Percentiles rank a stretch among this genome's conserved stretches.
These are phyloP conservation scores for Leptopilina boulardi DNA, from an alignment of 1,140 invertebrate species.

Conservation along the genomic window DNA sequence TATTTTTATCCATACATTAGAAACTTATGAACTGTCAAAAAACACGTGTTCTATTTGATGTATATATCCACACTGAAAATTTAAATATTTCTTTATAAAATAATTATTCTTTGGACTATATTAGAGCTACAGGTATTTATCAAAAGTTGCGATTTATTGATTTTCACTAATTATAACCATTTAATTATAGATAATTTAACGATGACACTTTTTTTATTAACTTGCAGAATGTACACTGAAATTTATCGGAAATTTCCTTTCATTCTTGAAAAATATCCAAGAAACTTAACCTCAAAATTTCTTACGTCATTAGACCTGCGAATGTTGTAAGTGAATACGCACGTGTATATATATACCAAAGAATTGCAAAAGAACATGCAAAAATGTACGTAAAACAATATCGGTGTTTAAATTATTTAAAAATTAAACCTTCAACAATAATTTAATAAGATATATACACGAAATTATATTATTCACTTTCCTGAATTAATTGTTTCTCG, in stretches of 20 bases:
- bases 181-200: too few relatives aligned
- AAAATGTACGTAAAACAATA: constrained; percentile 12
- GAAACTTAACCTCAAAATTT: constrained; percentile 14
- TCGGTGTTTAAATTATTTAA: constrained; percentile 11
- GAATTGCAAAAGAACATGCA: constrained; percentile 5
- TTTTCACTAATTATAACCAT: too few relatives aligned
- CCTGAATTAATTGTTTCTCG: neutral
- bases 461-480: too few relatives aligned
- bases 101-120: too few relatives aligned
- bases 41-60: neutral
- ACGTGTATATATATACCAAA: neutral
- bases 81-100: too few relatives aligned
- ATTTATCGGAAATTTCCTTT: neutral
- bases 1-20: too few relatives aligned
- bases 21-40: neutral
- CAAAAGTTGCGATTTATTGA: too few relatives aligned
- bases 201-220: too few relatives aligned
- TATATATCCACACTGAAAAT: too few relatives aligned
- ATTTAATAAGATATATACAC: neutral
- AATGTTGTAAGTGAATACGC: neutral
- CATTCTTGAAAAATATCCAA: neutral
- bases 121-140: too few relatives aligned
- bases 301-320: neutral
- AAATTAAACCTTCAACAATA: neutral
- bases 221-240: neutral